Conservation (phyloP, 2,888 invertebrate species). For the Seira sanloemensis region DNA sequence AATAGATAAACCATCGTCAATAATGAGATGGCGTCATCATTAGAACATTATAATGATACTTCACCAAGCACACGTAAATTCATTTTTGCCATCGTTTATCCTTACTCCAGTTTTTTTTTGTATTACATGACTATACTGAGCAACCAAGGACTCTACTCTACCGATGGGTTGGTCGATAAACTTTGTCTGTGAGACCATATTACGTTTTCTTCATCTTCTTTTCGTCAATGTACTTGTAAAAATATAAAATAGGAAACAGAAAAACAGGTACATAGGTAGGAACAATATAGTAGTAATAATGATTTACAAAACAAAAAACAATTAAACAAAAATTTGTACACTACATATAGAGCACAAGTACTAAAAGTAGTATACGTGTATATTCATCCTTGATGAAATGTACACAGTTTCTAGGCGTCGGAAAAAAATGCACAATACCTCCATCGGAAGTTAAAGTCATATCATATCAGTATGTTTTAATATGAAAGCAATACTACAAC, state of each 20-base stretch:
- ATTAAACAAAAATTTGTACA: constrained; percentile 54
- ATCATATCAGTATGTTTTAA: neutral
- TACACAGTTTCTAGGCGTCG: constrained; percentile 30
- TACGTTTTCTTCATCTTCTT: constrained; percentile 20
- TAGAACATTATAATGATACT: constrained; percentile 3
- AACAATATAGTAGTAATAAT: constrained; percentile 34
- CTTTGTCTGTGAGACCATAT: neutral
- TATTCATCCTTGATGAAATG: neutral
- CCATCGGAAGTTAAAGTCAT: constrained; percentile 73
- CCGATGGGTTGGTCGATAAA: constrained; percentile 73
- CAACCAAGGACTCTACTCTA: constrained; percentile 63
- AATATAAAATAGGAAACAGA: constrained; percentile 46
- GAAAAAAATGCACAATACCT: constrained; percentile 74
- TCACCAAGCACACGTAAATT: constrained; percentile 32
- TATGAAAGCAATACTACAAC: neutral
- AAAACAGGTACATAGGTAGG: constrained; percentile 61
- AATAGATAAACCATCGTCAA: constrained; percentile 18
- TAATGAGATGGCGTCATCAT: neutral
- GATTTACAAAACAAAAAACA: constrained; percentile 48
- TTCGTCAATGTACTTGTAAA: neutral
- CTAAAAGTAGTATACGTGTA: neutral
- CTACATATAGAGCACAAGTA: constrained; percentile 7
- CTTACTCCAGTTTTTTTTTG: constrained; percentile 53
- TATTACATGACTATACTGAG: constrained; percentile 10
- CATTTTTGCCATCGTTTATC: constrained; percentile 65